Evolutionary conservation across 92 coral and sea anemone species (phyloP).

Genomic region (Epizoanthus fatuus): DNA sequence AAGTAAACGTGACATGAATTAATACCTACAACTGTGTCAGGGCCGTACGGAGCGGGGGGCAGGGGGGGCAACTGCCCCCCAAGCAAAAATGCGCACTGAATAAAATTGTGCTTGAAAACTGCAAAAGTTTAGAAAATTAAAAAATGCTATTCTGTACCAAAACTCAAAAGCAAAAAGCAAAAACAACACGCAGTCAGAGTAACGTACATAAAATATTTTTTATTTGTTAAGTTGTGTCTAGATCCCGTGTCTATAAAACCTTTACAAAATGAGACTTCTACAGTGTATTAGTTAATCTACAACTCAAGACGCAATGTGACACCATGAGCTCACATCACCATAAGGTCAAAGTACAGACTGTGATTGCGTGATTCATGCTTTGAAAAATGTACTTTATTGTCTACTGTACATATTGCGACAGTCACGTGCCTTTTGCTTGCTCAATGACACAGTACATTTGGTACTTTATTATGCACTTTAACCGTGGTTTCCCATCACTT

Average conservation of each 20-base stretch:
- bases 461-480: constrained; percentile 15
- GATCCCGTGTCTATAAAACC: constrained; percentile 8
- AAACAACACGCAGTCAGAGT: neutral
- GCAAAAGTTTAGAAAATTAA: neutral
- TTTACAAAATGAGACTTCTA: constrained; percentile 11
- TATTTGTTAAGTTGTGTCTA: constrained; percentile 1
- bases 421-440: neutral
- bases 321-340: constrained; percentile 12
- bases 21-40: neutral
- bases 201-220: too few relatives aligned
- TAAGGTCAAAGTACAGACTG: constrained; percentile 22
- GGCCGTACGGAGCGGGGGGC: neutral
- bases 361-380: neutral
- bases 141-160: neutral
- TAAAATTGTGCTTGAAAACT: neutral
- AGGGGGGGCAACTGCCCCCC: neutral
- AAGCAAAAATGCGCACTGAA: neutral
- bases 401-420: constrained; percentile 1
- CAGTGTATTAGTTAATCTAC: constrained; percentile 10
- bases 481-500: constrained; percentile 28
- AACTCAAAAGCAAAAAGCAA: neutral
- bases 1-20: too few relatives aligned
- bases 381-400: too few relatives aligned
- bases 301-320: neutral
- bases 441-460: constrained; percentile 14